Evolutionary conservation across 2,113 vertebrate species (phyloP), one percentile per base, ranked within the genome.

Genomic region (Hyla sarda): DNA sequence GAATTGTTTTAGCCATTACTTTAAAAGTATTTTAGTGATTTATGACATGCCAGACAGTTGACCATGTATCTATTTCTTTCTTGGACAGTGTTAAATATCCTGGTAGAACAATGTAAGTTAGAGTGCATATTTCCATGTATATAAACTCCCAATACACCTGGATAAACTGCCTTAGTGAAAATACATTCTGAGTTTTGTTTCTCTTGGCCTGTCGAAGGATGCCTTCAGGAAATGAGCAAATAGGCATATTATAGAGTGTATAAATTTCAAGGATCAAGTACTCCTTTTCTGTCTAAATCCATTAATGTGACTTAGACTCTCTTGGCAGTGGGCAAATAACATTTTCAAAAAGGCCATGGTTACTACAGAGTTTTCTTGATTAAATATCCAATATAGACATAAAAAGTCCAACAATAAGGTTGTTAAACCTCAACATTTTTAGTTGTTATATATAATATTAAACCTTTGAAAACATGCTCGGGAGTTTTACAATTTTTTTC

Each of bases 171-270:
- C 9, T 75, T 48, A 75, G 13, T 50, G 73, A 47, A 75, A 69
- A 75, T 75, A 52, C 25, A 74, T n/a, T 74, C 73, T 48, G n/a
- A 50, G n/a, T 50, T 50, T 30, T 75, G 47, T 50, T 75, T 75
- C 73, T 75, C 48, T 75, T 75, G 47, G 73, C 73, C 73, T 75
- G 25, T 17, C 19, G n/a, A 58, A n/a, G 23, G 8, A 25, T 6
- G 47, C n/a, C 14, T 75, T 50, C 30, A 30, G 45, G 73, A 75
- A 75, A 75, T 75, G 73, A 75, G 45, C 73, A 75, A 50, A 75
- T 16, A 8, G 41, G 41, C 41, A 28, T 25, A 30, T 75, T 45
- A 47, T 47, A 74, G 17, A 47, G 41, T 47, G 47, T 74, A 74
- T 74, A 47, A 74, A 19, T 19, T 3, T 37, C 7, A 47, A 21